phyloP scores from a whole-genome alignment of 2,113 vertebrate genomes.

The Monarcha castaneiventris region DNA sequence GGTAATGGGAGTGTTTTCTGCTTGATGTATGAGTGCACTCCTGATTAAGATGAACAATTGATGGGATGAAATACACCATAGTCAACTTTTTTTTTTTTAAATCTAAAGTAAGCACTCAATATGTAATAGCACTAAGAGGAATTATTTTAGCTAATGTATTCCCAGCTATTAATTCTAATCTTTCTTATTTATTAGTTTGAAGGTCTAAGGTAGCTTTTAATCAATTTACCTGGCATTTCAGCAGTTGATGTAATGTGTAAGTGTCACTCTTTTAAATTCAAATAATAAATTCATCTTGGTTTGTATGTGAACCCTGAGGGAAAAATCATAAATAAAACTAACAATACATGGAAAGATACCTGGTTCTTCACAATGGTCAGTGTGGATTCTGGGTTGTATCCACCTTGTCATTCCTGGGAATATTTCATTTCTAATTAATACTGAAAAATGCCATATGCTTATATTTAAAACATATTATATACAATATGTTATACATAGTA shows the following conservation, averaged over 20 bases:
- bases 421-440: neutral
- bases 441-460: neutral
- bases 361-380: neutral
- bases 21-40: neutral
- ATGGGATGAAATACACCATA: neutral
- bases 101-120: neutral
- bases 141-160: neutral
- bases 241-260: neutral
- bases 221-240: neutral
- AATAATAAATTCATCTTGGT: neutral
- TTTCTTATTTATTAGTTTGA: constrained; percentile 6
- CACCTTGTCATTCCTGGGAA: neutral
- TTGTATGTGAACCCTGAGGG: neutral
- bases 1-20: neutral
- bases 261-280: neutral
- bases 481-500: neutral
- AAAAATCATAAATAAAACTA: constrained; percentile 1
- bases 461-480: neutral
- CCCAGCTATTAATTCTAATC: constrained; percentile 10
- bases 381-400: neutral
- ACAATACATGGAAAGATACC: neutral
- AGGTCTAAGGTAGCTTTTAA: neutral
- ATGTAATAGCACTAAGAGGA: neutral
- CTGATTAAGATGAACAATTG: neutral
- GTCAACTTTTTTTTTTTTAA: neutral